Conservation (phyloP, 2,797 vertebrate genomes). For the Denticeps clupeoides region DNA sequence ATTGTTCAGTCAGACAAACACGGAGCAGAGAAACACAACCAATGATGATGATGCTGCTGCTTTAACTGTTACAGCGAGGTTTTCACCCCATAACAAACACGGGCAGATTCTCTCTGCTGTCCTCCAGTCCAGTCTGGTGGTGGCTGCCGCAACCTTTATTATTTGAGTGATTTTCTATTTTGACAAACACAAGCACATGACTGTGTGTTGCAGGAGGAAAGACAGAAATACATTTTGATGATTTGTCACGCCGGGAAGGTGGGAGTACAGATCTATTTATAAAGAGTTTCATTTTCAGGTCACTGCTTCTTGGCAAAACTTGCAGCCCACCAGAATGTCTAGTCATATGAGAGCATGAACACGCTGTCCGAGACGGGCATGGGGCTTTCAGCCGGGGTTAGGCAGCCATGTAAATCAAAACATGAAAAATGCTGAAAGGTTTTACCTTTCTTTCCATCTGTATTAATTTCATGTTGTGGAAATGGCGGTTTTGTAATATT, state of each 20-base stretch:
- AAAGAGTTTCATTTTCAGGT: constrained; percentile 54
- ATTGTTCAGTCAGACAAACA: not conserved
- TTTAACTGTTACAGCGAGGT: too few species aligned
- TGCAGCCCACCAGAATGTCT: constrained; percentile 26
- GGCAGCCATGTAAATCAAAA: too few species aligned
- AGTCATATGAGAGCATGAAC: constrained; percentile 27
- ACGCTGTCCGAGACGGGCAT: not conserved
- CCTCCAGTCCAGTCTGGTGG: too few species aligned
- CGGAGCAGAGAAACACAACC: not conserved
- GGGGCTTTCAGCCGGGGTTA: too few species aligned
- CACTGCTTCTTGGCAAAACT: constrained; percentile 51
- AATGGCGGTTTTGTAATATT: not conserved
- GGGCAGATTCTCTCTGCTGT: constrained; percentile 1
- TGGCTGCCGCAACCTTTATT: too few species aligned
- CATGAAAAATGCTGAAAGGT: too few species aligned
- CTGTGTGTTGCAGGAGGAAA: constrained; percentile 32
- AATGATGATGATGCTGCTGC: too few species aligned
- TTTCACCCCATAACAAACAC: not conserved
- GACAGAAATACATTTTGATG: constrained; percentile 27
- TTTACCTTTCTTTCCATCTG: not conserved
- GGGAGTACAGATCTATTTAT: constrained; percentile 52
- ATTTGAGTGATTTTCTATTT: not conserved
- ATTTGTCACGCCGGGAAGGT: not conserved
- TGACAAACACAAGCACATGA: constrained; percentile 17
- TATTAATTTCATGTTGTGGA: not conserved